These are phyloP conservation scores for Ciona savignyi DNA, from an alignment of 23 tunicate genomes.

Conservation along the genomic window DNA sequence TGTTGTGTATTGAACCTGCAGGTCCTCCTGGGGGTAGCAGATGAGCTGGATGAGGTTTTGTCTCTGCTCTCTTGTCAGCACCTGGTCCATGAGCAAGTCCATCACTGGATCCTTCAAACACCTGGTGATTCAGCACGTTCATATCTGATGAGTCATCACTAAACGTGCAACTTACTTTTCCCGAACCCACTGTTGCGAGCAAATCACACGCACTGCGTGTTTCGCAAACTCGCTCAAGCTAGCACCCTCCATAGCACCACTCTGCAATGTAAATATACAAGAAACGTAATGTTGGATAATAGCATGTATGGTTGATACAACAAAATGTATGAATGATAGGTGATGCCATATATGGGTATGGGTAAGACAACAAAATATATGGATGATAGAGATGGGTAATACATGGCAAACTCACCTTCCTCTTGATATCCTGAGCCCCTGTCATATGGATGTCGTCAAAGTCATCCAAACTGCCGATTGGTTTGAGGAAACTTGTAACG, in stretches of 20 bases:
- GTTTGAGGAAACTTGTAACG: slow-evolving; percentile 56
- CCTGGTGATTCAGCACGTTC: too few species aligned
- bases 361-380: too few species aligned
- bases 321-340: too few species aligned
- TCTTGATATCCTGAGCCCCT: slow-evolving; percentile 2
- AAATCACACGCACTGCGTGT: slow-evolving; percentile 55
- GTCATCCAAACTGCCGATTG: slow-evolving; percentile 47
- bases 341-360: too few species aligned
- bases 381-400: too few species aligned
- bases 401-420: not conserved
- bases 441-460: slow-evolving; percentile 37
- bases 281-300: too few species aligned
- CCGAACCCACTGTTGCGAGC: slow-evolving; percentile 87
- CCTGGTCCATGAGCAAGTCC: slow-evolving; percentile 70
- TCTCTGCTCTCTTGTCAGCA: slow-evolving; percentile 51
- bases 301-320: too few species aligned
- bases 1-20: slow-evolving; percentile 30
- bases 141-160: too few species aligned
- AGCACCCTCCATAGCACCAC: slow-evolving; percentile 20
- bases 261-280: not conserved
- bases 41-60: slow-evolving; percentile 75
- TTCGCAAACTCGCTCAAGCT: slow-evolving; percentile 77
- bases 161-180: slow-evolving; percentile 75
- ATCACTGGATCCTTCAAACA: slow-evolving; percentile 57
- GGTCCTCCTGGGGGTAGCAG: slow-evolving; percentile 71